Conservation (phyloP, 2,113 vertebrate species). For the Oenanthe melanoleuca region DNA sequence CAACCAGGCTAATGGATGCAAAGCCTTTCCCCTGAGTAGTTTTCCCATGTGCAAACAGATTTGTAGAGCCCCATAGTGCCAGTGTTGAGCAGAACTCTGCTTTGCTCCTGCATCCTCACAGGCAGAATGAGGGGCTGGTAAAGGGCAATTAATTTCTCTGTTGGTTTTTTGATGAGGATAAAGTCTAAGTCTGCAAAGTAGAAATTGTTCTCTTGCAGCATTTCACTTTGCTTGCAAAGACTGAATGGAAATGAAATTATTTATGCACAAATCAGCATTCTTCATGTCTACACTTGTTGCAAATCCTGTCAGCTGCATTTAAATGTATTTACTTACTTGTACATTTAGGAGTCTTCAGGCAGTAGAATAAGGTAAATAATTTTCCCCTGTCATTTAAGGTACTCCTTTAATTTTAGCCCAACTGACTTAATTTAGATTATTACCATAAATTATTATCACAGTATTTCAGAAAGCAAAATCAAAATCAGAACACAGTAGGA, state of each 20-base stretch:
- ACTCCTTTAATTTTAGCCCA: constrained; percentile 69
- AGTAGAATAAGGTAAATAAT: constrained; percentile 52
- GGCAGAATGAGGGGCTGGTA: neutral
- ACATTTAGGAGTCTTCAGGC: constrained; percentile 33
- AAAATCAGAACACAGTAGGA: neutral
- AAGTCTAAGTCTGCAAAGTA: neutral
- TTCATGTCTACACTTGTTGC: neutral
- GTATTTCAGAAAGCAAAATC: constrained; percentile 35
- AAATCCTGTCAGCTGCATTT: constrained; percentile 15
- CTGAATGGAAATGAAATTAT: constrained; percentile 45
- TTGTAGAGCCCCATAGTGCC: neutral
- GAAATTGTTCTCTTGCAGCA: neutral
- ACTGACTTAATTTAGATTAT: constrained; percentile 50
- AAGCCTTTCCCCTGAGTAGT: neutral
- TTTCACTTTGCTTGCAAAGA: neutral
- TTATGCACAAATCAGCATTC: constrained; percentile 48
- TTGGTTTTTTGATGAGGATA: neutral
- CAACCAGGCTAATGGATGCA: neutral
- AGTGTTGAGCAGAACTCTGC: neutral
- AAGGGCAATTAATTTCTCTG: neutral
- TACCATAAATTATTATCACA: constrained; percentile 36
- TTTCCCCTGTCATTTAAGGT: constrained; percentile 46
- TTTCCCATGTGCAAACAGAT: neutral
- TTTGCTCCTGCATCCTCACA: neutral
- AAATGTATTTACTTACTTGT: constrained; percentile 32